phyloP scores from a whole-genome alignment of 2,888 invertebrate species.

The Charanyca ferruginea region DNA sequence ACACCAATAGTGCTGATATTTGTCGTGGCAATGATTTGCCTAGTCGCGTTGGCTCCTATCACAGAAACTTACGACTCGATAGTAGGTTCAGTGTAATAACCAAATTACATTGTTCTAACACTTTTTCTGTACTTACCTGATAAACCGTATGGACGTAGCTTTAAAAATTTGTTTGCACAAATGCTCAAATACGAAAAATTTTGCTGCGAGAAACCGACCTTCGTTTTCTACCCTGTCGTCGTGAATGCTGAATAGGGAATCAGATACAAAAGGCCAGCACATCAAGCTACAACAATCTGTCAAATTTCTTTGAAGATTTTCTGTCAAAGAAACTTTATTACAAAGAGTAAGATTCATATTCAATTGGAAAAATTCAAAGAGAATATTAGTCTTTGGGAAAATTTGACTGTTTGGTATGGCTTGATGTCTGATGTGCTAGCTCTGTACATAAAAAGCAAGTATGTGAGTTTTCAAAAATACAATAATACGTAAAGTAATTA shows the following conservation, averaged over 20 bases:
- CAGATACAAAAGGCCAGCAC: no score
- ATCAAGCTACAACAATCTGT: no score
- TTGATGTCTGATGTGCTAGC: no score
- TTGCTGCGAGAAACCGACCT: not conserved
- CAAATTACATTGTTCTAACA: constrained; percentile 10
- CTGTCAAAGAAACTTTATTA: no score
- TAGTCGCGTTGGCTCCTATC: constrained; percentile 95
- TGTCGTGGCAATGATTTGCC: constrained; percentile 93
- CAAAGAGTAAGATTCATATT: no score
- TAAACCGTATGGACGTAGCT: constrained; percentile 17
- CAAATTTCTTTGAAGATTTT: no score
- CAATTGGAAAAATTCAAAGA: no score
- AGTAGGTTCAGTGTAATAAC: constrained; percentile 69
- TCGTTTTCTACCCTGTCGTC: not conserved
- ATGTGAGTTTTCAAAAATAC: not conserved
- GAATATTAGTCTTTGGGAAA: no score
- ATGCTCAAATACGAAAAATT: not conserved
- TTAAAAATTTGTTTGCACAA: constrained; percentile 33
- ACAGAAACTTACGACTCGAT: constrained; percentile 91
- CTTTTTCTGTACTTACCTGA: not conserved
- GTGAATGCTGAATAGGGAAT: not conserved
- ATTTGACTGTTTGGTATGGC: no score
- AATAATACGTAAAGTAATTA: no score
- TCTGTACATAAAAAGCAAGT: not conserved
- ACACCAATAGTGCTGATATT: constrained; percentile 93